Conservation (phyloP, 2,113 vertebrate genomes). For the Motacilla tschutschensis region DNA sequence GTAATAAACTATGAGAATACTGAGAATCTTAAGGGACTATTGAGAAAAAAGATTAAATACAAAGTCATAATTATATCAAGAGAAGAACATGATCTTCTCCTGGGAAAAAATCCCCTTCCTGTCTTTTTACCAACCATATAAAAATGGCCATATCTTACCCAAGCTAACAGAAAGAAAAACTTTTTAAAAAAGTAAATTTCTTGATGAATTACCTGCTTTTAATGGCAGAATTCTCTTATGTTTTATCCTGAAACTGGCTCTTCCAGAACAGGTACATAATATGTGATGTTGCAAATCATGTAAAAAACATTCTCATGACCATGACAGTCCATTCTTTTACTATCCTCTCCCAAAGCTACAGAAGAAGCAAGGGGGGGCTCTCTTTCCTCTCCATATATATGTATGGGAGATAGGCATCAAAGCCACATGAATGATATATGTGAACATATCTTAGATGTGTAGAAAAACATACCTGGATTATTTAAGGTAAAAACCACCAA, state of each 20-base stretch:
- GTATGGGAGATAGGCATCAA: not conserved
- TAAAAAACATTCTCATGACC: not conserved
- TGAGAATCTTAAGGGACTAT: not conserved
- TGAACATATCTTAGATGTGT: not conserved
- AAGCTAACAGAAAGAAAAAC: not conserved
- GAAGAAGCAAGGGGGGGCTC: not conserved
- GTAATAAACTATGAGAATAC: not conserved
- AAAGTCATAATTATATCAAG: not conserved
- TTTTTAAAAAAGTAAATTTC: not conserved
- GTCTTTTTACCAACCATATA: not conserved
- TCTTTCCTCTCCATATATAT: not conserved
- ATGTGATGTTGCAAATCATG: accelerated
- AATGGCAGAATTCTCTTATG: not conserved
- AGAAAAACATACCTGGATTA: not conserved
- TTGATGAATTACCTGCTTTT: not conserved
- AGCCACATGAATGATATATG: not conserved
- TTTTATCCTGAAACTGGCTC: not conserved
- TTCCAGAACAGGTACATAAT: not conserved
- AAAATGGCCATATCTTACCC: not conserved
- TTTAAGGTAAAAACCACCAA: not conserved
- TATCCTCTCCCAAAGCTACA: not conserved
- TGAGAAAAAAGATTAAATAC: not conserved
- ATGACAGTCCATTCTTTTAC: not conserved
- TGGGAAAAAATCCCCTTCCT: not conserved
- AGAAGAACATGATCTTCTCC: not conserved